phyloP scores from a whole-genome alignment of 2,888 invertebrate genomes.

The Coleophora deauratella region DNA sequence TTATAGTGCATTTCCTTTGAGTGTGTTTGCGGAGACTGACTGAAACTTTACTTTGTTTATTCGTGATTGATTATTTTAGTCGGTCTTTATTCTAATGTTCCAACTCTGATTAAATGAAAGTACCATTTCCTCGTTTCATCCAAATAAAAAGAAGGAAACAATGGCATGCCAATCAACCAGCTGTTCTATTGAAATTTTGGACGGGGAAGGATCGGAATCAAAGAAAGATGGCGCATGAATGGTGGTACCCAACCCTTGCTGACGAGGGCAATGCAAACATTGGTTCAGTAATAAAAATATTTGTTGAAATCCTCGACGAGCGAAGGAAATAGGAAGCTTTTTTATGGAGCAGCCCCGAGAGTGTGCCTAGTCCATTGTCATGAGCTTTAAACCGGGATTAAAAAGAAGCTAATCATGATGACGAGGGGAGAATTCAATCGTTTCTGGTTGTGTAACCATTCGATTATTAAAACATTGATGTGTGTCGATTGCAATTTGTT shows the following conservation, averaged over 20 bases:
- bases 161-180: slow-evolving; percentile 38
- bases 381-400: slow-evolving; percentile 62
- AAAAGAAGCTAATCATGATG: slow-evolving; percentile 57
- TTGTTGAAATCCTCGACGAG: slow-evolving; percentile 54
- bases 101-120: no score
- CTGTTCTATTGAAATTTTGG: slow-evolving; percentile 51
- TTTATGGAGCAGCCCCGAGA: slow-evolving; percentile 42
- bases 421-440: slow-evolving; percentile 34
- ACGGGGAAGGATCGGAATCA: slow-evolving; percentile 45
- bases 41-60: slow-evolving; percentile 27
- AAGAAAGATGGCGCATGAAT: slow-evolving; percentile 53
- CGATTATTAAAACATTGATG: slow-evolving; percentile 9
- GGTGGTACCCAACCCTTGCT: slow-evolving; percentile 54
- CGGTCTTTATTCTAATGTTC: no score
- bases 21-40: slow-evolving; percentile 36
- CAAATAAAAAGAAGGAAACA: slow-evolving; percentile 20
- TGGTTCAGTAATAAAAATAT: slow-evolving; percentile 71
- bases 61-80: slow-evolving; percentile 14
- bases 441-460: slow-evolving; percentile 23
- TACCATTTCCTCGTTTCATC: not conserved
- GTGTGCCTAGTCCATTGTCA: slow-evolving; percentile 53
- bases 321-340: slow-evolving; percentile 47
- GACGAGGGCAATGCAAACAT: slow-evolving; percentile 64
- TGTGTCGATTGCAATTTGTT: not conserved
- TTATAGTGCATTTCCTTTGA: slow-evolving; percentile 43